Evolutionary conservation across 2,797 vertebrate genomes (phyloP).

Genomic region (Neomorphus geoffroyi): DNA sequence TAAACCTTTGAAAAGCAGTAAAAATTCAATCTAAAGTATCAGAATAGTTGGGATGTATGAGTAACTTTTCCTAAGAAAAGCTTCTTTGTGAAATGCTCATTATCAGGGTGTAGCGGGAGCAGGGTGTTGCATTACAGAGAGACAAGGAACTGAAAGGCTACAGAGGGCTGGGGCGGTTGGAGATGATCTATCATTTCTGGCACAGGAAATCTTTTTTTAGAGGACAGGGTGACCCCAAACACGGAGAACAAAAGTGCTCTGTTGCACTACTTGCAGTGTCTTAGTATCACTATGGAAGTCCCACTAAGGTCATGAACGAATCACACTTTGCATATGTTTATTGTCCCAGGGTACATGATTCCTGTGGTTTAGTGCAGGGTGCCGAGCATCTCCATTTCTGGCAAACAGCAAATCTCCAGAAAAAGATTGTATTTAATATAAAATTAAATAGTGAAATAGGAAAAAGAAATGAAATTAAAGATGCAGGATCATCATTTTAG

Average conservation of each 20-base stretch:
- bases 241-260: not conserved
- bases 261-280: not conserved
- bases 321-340: not conserved
- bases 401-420: not conserved
- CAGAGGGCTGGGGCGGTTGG: not conserved
- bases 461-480: no score
- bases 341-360: not conserved
- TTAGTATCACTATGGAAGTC: not conserved
- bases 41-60: slow-evolving; percentile 58
- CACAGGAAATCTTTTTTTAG: not conserved
- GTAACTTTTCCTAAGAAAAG: slow-evolving; percentile 29
- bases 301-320: not conserved
- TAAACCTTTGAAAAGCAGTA: slow-evolving; percentile 73
- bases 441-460: not conserved
- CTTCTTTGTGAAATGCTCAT: slow-evolving; percentile 37
- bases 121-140: slow-evolving; percentile 42
- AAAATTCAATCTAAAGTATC: slow-evolving; percentile 58
- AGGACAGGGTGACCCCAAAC: not conserved
- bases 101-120: slow-evolving; percentile 52
- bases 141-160: slow-evolving; percentile 25
- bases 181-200: not conserved
- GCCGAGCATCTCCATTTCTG: not conserved
- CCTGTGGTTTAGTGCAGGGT: not conserved
- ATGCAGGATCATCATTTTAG: not conserved
- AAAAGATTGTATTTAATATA: not conserved